phyloP scores from a whole-genome alignment of 2,797 vertebrate species.

The Ctenopoma kingsleyae region DNA sequence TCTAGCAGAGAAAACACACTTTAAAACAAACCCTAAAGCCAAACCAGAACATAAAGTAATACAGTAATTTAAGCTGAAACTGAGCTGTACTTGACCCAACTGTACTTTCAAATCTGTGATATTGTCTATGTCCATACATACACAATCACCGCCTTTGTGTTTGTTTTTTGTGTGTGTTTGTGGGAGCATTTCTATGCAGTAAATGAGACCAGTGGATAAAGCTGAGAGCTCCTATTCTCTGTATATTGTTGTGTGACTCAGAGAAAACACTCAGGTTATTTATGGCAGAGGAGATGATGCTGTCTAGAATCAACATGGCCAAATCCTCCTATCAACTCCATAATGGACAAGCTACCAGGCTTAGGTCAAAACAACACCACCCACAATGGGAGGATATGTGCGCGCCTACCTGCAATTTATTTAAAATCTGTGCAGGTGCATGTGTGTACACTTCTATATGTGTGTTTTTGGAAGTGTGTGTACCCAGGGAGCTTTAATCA shows the following conservation, averaged over 20 bases:
- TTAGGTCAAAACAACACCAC: constrained; percentile 82
- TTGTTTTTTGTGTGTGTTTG: constrained; percentile 25
- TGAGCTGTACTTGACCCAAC: constrained; percentile 26
- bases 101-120: constrained; percentile 63
- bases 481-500: constrained; percentile 85
- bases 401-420: constrained; percentile 68
- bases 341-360: constrained; percentile 82
- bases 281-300: constrained; percentile 74
- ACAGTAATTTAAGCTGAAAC: constrained; percentile 52
- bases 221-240: constrained; percentile 67
- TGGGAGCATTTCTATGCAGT: constrained; percentile 42
- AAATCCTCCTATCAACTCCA: constrained; percentile 84
- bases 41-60: constrained; percentile 42
- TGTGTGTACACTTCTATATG: constrained; percentile 55
- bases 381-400: constrained; percentile 60
- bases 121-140: constrained; percentile 43
- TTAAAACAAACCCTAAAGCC: constrained; percentile 38
- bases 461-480: constrained; percentile 67
- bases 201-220: constrained; percentile 65
- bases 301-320: constrained; percentile 83
- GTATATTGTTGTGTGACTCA: constrained; percentile 74
- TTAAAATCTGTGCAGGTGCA: constrained; percentile 58
- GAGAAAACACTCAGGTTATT: constrained; percentile 78
- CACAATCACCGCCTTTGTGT: constrained; percentile 46
- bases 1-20: constrained; percentile 52